Base-by-base conservation (phyloP, 2,113 vertebrate species). In the Myxocyprinus asiaticus region DNA sequence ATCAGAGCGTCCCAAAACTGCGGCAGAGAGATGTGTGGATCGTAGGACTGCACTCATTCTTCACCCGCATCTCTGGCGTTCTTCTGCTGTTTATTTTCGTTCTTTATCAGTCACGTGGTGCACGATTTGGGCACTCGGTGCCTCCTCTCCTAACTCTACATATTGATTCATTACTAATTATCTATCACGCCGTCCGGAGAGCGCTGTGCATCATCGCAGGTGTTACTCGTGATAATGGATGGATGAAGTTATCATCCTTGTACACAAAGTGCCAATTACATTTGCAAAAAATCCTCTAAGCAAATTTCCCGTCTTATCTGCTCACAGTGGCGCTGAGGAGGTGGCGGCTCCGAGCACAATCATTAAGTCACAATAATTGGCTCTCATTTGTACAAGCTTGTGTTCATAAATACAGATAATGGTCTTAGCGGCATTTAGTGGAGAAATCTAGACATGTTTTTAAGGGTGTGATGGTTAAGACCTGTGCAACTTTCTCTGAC, bases 141-240 rank as follows among this genome's bases (percentile, higher is more conserved):
- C 55, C 14, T 66, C 67, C 67, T 55, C 82, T 66, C 67, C 43
- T 59, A 72, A 80, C 78, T 81, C 76, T 59, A 42, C 62, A 80
- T 86, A 89, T 82, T 85, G 85, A 88, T 89, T 89, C 85, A 86
- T 88, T 89, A 87, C 84, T 88, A 87, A 88, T 87, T 89, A 87
- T 84, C 85, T 82, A 83, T 80, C 67, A 77, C 65, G 76, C 67
- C 50, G 82, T 80, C 75, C 74, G 67, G 72, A 89, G 90, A 89
- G 89, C 84, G 89, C 90, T 70, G 82, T 91, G 82, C 72, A 86
- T 85, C 90, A 86, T 89, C 90, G 89, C 92, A 95, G 93, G 90
- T 95, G 91, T 92, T 94, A 85, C 86, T 74, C 17, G 84, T 85
- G 90, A 95, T 95, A 95, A 95, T 92, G 92, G 92, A 94, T 88